Base-by-base conservation (phyloP, 2,113 vertebrate species). In the Leptodactylus fuscus region DNA sequence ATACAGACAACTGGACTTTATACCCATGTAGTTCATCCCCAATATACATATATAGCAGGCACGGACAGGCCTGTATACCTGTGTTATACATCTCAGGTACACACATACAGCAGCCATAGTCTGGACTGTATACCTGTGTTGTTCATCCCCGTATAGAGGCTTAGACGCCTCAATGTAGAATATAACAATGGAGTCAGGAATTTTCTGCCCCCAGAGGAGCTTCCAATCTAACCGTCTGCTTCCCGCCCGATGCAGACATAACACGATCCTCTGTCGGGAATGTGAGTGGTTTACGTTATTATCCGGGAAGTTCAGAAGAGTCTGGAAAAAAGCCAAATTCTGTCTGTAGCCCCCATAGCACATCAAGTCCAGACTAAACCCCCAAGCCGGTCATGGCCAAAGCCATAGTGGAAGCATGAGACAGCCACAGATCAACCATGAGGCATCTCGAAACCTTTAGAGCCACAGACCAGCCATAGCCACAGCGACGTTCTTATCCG, bases 291-390 rank as follows among this genome's bases (percentile, higher is more conserved):
- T 69, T 38, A 20, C 1, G 38, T 44, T 73, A 22, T 73, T 73
- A 41, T 44, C 16, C 34, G 16, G 34, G 69, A 69, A 22, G 69
- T 71, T 41, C 32, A 71, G 69, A 70, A 34, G 16, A 24, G 5
- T 1, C 46, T 75, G 73, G 73, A 49, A 6, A 32, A 15, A 15
- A 49, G 44, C 73, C 73, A 75, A 29, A 29, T 29, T 44, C 46
- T n/a, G 70, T 2, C 70, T 20, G n/a, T 24, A 49, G 73, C 73
- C 73, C 73, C 73, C 73, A 20, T 13, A 71, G n/a, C 22, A 36
- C 34, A 38, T 34, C 69, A 22, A 71, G 69, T 71, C 22, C 34
- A 71, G 69, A 71, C 69, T 41, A 71, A 36, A 71, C 46, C 73
- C 70, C 38, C 67, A 20, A 16, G 12, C 60, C 15, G 1, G 13